phyloP scores from a whole-genome alignment of 2,888 invertebrate species.

The Oligia fasciuncula region DNA sequence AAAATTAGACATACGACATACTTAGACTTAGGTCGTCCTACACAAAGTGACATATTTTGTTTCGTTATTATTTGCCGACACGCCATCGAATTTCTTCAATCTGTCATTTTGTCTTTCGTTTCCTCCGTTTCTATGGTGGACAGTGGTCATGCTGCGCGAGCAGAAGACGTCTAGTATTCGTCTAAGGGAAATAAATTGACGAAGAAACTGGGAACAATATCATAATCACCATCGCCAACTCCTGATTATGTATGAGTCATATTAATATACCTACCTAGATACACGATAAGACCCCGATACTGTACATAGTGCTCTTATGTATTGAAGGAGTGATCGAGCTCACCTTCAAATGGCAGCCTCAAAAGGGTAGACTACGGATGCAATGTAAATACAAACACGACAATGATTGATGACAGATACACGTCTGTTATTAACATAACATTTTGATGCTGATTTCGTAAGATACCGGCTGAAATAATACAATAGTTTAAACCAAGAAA shows the following conservation, averaged over 20 bases:
- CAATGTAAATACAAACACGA: conserved; percentile 19
- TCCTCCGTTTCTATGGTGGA: background rate
- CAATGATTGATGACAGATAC: conserved; percentile 10
- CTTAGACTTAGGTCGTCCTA: no score
- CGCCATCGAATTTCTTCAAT: background rate
- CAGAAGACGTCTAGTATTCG: background rate
- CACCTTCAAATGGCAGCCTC: conserved; percentile 52
- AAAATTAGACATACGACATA: no score
- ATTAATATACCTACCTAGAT: background rate
- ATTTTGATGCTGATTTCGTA: background rate
- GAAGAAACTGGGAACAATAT: background rate
- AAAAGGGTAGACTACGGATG: conserved; percentile 44
- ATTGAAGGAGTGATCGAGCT: conserved; percentile 26
- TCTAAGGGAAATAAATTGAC: no score
- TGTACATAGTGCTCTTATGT: conserved; percentile 1
- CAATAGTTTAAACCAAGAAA: background rate
- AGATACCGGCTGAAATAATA: no score
- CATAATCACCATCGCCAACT: background rate
- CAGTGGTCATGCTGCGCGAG: background rate
- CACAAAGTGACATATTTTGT: no score
- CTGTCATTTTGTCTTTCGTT: background rate
- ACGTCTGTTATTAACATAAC: background rate
- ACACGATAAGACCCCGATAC: background rate
- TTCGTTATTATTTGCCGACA: no score
- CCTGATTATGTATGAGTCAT: background rate